Base-by-base conservation (phyloP, 2,888 invertebrate genomes). In the Agonopterix heracliana region DNA sequence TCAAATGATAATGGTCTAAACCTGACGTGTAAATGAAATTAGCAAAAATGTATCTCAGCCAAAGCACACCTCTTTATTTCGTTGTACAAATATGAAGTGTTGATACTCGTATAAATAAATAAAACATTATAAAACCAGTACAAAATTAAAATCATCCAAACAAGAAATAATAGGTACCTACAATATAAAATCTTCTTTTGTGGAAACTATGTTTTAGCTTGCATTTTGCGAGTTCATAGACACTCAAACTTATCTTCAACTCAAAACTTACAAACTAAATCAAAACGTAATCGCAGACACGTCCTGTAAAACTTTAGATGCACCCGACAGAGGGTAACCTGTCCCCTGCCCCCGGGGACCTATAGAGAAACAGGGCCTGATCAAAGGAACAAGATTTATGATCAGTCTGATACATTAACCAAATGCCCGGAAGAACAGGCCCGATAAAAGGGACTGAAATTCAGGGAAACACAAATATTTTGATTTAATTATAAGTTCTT, bases 371-470 rank as follows among this genome's bases (percentile, higher is more conserved):
- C 47, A 34, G 51, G 40, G 49, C 45, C 61, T 60, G 66, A 67
- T 68, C 66, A 68, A 68, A 67, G 66, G 60, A 56, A 54, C 55
- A 54, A 53, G 71, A 75, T 82, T 81, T 81, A 84, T 70, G 63
- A 63, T 64, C 55, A 53, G 59, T 50, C 57, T 64, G 65, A 63
- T 69, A 70, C 66, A 71, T 71, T 74, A 80, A 78, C 74, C 77
- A 74, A 77, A 76, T 66, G 72, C 65, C 71, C 74, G 79, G 75
- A 74, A 76, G 12, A 35, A 43, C 43, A 35, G 43, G 10, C 9
- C 55, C 59, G 69, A 68, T 71, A 71, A 77, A 75, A 74, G 64
- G 63, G 62, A 63, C 62, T 60, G 63, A 68, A 26, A 63, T 64
- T 54, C 54, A 50, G 38, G 53, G 48, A 56, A 62, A 57, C 50